A percentile compares a stretch with the other conserved stretches of the same genome.
phyloP scores from a whole-genome alignment of 2,888 invertebrate species.

The Drosophila nr. perissopoda region DNA sequence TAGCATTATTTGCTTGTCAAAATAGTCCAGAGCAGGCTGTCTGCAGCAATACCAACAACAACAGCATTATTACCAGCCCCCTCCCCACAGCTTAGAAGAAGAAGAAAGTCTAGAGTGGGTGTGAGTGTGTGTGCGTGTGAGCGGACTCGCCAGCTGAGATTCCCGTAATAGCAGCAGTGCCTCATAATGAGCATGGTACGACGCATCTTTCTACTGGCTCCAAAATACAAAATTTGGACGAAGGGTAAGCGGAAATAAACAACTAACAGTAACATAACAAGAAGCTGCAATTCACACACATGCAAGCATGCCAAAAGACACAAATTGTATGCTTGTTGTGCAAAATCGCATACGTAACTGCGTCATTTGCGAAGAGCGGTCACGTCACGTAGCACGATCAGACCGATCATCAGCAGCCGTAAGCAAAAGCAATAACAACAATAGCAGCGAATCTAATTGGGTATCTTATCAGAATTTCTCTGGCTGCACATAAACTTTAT shows the following conservation, averaged over 20 bases:
- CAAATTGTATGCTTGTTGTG: conserved; percentile 42
- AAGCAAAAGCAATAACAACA: conserved; percentile 21
- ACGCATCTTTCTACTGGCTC: conserved; percentile 79
- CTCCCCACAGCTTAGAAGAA: conserved; percentile 9
- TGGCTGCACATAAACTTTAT: conserved; percentile 7
- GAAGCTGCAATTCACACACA: conserved; percentile 25
- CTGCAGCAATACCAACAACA: conserved; percentile 38
- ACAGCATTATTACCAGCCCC: conserved; percentile 12
- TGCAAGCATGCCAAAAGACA: conserved; percentile 4
- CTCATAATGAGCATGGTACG: conserved; percentile 81
- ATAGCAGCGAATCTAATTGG: conserved; percentile 12
- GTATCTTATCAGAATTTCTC: conserved; percentile 59
- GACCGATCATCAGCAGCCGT: conserved; percentile 15
- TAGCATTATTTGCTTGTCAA: conserved; percentile 45
- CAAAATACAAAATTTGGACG: conserved; percentile 79
- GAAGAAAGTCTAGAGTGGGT: conserved; percentile 27
- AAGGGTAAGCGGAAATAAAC: conserved; percentile 69
- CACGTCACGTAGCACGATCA: conserved; percentile 45
- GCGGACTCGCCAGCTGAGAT: conserved; percentile 63
- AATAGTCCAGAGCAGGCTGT: conserved; percentile 43
- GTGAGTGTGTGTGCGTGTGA: conserved; percentile 20
- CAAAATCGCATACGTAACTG: conserved; percentile 77
- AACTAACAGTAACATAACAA: neutral
- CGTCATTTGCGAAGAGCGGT: conserved; percentile 64
- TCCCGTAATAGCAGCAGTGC: conserved; percentile 42